A percentile compares a stretch with the other conserved stretches of the same genome.
Evolutionary conservation across 2,888 invertebrate species (phyloP).

Genomic region (Volucella bombylans): DNA sequence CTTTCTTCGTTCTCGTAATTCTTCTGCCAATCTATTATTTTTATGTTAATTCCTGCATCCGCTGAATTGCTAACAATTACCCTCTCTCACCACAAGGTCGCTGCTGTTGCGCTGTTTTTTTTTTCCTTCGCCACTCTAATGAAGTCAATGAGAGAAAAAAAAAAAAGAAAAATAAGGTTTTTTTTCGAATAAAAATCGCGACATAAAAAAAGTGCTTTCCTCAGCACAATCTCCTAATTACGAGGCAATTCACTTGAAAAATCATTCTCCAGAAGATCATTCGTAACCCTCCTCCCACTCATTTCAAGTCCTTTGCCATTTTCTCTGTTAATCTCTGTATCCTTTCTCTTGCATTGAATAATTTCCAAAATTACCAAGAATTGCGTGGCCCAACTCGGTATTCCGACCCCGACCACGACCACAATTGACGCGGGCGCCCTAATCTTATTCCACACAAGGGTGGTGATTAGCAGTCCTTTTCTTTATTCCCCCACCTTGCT

Average conservation of each 20-base stretch:
- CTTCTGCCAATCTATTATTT: constrained; percentile 53
- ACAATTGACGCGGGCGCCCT: constrained; percentile 16
- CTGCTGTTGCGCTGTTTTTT: constrained; percentile 31
- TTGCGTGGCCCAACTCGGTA: constrained; percentile 6
- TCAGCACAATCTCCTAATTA: constrained; percentile 70
- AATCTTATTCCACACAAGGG: constrained; percentile 66
- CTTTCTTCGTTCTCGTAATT: constrained; percentile 21
- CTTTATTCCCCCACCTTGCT: constrained; percentile 37
- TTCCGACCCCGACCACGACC: constrained; percentile 33
- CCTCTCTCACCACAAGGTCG: constrained; percentile 1
- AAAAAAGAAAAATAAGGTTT: constrained; percentile 11
- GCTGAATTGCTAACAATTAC: constrained; percentile 50
- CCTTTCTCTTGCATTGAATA: constrained; percentile 55
- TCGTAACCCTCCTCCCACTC: constrained; percentile 16
- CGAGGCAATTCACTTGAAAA: constrained; percentile 70
- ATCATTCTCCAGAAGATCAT: constrained; percentile 47
- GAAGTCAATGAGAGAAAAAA: constrained; percentile 42
- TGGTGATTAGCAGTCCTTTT: constrained; percentile 72
- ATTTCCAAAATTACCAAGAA: constrained; percentile 50
- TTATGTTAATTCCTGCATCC: constrained; percentile 66
- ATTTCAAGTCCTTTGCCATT: constrained; percentile 40
- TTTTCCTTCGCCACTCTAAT: constrained; percentile 41
- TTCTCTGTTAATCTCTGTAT: constrained; percentile 62
- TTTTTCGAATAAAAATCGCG: constrained; percentile 36
- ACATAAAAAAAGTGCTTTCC: constrained; percentile 61